phyloP scores from a whole-genome alignment of 1,140 invertebrate species.

The Chrysopa pallens region DNA sequence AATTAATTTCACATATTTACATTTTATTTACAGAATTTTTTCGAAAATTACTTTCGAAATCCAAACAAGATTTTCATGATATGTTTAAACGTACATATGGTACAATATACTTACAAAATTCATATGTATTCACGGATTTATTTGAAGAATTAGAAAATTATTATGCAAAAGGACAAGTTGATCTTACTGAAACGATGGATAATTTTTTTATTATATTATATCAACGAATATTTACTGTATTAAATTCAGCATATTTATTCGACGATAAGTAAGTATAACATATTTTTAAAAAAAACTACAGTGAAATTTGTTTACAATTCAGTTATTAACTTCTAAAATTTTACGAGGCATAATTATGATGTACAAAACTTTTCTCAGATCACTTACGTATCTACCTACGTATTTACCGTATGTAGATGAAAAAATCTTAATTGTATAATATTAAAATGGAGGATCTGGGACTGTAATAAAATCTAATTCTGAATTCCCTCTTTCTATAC shows the following conservation, averaged over 20 bases:
- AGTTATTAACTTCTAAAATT: too few species aligned
- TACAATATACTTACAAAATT: constrained; percentile 83
- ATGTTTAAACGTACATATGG: constrained; percentile 95
- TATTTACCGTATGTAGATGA: too few species aligned
- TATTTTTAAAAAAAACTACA: too few species aligned
- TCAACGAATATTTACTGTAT: constrained; percentile 89
- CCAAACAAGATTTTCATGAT: constrained; percentile 70
- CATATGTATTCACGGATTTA: constrained; percentile 80
- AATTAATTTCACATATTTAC: not conserved
- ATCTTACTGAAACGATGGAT: constrained; percentile 74
- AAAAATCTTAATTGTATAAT: too few species aligned
- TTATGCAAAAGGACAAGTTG: constrained; percentile 62
- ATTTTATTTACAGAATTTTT: constrained; percentile 58
- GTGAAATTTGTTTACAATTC: too few species aligned
- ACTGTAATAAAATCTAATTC: too few species aligned
- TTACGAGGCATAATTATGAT: too few species aligned
- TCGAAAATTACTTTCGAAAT: constrained; percentile 60
- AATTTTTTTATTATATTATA: constrained; percentile 85
- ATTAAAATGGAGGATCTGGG: too few species aligned
- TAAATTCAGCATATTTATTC: constrained; percentile 81
- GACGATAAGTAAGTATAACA: constrained; percentile 56
- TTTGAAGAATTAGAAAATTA: constrained; percentile 83
- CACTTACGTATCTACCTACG: too few species aligned
- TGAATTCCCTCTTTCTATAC: too few species aligned
- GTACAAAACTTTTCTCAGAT: too few species aligned